Base-by-base conservation (phyloP, 2,888 invertebrate species). In the Thecophora atra region DNA sequence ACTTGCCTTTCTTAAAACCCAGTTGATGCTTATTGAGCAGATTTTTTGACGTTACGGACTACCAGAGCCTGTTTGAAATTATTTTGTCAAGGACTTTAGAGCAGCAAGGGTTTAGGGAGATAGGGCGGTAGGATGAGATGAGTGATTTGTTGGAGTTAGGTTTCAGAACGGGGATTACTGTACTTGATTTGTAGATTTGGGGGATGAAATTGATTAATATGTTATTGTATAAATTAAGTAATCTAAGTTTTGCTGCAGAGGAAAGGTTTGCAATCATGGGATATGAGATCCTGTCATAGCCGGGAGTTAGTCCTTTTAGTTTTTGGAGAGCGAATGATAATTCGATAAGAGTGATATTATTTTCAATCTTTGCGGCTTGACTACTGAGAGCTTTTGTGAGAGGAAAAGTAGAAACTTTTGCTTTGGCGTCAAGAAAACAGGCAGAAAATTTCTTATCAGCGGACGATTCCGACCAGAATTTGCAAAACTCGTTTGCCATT, bases 221-320 rank as follows among this genome's bases (percentile, higher is more conserved):
- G 37, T 19, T 24, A 21, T 74, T 75, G 26, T 73, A 75, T 13
- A 73, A 37, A 13, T 70, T 26, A 2, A 63, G 47, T 30, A 75
- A 13, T 52, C 67, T 11, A 6, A 42, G 11, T 54, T 60, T 21
- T 13, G n/a, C n/a, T 24, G 24, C 19, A 6, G 19, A 11, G 0
- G 63, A 63, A 6, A 72, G 64, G 13, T 75, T 63, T 70, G 64
- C 63, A 8, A 73, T 24, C 60, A 74, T 62, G 3, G 69, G 73
- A 28, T 75, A 75, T 5, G 72, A 72, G n/a, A 73, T 75, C 63
- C 65, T 72, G 19, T 75, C 71, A 13, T 51, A 42, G 1, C 73
- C 73, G 37, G 51, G 63, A 8, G 63, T 30, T 13, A 56, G 26
- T 0, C 56, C 68, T 15, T 73, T 71, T 11, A 70, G 52, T 21